Conservation (phyloP, 2,888 invertebrate species). For the Argyra leucocephala region DNA sequence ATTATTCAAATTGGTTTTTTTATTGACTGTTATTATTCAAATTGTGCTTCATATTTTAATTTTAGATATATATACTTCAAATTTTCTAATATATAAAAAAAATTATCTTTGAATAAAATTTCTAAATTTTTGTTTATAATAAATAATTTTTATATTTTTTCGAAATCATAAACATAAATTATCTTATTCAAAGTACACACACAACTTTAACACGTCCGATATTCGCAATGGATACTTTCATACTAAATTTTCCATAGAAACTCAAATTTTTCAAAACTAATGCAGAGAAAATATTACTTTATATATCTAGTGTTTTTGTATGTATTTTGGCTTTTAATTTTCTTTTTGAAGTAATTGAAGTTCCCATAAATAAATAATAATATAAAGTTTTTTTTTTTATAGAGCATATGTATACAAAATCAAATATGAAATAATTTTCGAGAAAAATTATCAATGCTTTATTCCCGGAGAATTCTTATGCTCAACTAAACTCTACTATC, state of each 20-base stretch:
- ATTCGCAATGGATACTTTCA: background rate
- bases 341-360: conserved; percentile 19
- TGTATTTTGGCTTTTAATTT: conserved; percentile 13
- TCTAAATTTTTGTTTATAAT: too few relatives aligned
- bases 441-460: background rate
- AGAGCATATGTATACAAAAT: background rate
- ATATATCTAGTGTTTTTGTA: conserved; percentile 6
- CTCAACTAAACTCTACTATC: conserved; percentile 8
- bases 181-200: background rate
- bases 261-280: background rate
- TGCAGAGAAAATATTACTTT: background rate
- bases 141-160: background rate
- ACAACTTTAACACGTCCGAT: background rate
- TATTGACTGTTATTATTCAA: too few relatives aligned
- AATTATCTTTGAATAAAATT: too few relatives aligned
- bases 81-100: too few relatives aligned
- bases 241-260: conserved; percentile 5
- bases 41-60: too few relatives aligned
- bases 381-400: background rate
- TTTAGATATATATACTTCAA: too few relatives aligned
- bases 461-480: conserved; percentile 7
- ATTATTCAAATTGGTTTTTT: too few relatives aligned
- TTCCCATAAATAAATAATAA: background rate
- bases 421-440: background rate
- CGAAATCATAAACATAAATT: too few relatives aligned